Base-by-base conservation (phyloP, 2,888 invertebrate genomes). In the Rhamnusium bicolor region DNA sequence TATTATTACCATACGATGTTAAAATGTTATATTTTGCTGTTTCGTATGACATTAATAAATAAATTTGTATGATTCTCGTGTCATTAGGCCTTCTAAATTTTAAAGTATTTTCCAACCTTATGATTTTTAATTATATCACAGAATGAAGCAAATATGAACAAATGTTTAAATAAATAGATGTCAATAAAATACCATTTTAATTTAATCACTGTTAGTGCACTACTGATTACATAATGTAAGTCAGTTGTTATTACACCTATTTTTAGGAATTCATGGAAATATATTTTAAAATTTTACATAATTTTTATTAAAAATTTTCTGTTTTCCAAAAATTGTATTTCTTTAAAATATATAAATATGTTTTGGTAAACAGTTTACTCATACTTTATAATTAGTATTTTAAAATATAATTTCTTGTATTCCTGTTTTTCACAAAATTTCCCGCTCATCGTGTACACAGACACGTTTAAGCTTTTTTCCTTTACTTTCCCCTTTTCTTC, bases 161-260 rank as follows among this genome's bases (percentile, higher is more conserved):
- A 65, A 65, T 32, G 51, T 53, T 65, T 65, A 53, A 65, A 54
- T 53, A 32, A 62, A 16, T 58, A 27, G 58, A 58, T 16, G 16
- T 27, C 32, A 40, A 14, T 24, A 47, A 8, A 49, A 7, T 24
- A 14, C 18, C 46, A 27, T 46, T 40, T 62, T 19, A 12, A 40
- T n/a, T n/a, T 14, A 27, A 27, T 53, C 69, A 67, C 69, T 65
- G 60, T 66, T 67, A 71, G 53, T 63, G 69, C 76, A 73, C 72
- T 47, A 80, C 78, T 79, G 78, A 78, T 81, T 81, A 80, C 79
- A 73, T 73, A 61, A 80, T 85, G 84, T 84, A 82, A 85, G 84
- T 86, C 86, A 84, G 85, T 85, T 86, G 86, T 86, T 87, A 86
- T 87, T 87, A 86, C 85, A 86, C 86, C 60, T 32, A 49, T 58